A percentile compares a stretch with the other conserved stretches of the same genome.
These are phyloP conservation scores for Gymnocephalus cernua DNA, from an alignment of 2,113 vertebrate genomes.

Conservation along the genomic window DNA sequence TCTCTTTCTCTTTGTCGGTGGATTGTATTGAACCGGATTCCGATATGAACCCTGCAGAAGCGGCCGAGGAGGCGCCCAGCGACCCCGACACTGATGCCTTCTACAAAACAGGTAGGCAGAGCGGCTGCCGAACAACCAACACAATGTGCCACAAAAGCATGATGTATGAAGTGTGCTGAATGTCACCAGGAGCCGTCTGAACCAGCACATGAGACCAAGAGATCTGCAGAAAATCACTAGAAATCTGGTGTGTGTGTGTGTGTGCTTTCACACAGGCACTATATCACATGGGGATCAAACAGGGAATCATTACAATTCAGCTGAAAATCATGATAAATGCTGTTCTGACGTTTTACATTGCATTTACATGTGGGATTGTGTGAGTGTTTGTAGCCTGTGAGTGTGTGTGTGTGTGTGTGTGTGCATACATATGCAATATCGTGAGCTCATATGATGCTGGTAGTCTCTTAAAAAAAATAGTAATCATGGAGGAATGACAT, in stretches of 20 bases:
- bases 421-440: too few relatives aligned
- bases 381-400: background rate
- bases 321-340: background rate
- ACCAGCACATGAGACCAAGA: background rate
- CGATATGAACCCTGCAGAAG: constrained; percentile 79
- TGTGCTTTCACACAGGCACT: background rate
- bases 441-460: constrained; percentile 52
- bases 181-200: constrained; percentile 5
- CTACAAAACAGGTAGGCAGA: constrained; percentile 77
- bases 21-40: constrained; percentile 67
- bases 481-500: constrained; percentile 49
- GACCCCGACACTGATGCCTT: constrained; percentile 81
- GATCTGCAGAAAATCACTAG: background rate
- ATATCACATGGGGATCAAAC: background rate
- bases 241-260: background rate
- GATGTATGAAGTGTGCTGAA: background rate
- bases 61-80: constrained; percentile 80
- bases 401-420: background rate
- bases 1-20: constrained; percentile 51
- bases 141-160: background rate
- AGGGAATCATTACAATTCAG: background rate
- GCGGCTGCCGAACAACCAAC: background rate
- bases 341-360: background rate
- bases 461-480: constrained; percentile 44
- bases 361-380: background rate